Evolutionary conservation across 2,797 vertebrate species (phyloP), one percentile per base, ranked within the genome.

Genomic region (Rhinogobio ventralis): DNA sequence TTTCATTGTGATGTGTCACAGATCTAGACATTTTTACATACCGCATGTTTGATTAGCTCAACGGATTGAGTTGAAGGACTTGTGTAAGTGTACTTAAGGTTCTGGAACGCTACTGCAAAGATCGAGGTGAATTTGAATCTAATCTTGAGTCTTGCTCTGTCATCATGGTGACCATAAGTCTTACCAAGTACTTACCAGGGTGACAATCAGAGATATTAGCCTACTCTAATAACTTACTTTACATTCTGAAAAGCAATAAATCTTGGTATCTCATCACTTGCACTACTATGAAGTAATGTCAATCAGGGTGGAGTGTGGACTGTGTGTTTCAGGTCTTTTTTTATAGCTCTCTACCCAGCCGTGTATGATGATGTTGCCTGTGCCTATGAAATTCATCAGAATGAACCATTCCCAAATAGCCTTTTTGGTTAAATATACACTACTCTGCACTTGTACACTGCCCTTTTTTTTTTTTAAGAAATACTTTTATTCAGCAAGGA

Each of bases 241-340:
- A 57, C 25, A 73, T 62, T 45, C 11, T 33, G 15, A 45, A 19
- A 49, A 36, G 39, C 20, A 19, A 33, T 62, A 71, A 14, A 81
- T 4, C 10, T 20, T 10, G 2, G 1, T 42, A 71, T 81, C n/a
- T 60, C 4, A 46, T 72, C 4, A 11, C 36, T 60, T 72, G n/a
- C 25, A n/a, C 13, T 36, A 46, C 14, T 15, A 11, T 25, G 64
- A 80, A 20, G 17, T 71, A 67, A 42, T 49, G 6, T 66, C 14
- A 62, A 66, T 75, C 57, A 23, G 72, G 72, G 81, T 67, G 57
- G 60, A 75, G 45, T 15, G 23, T n/a, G 30, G 57, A 39, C 17
- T 66, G 14, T 73, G n/a, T 19, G 14, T 69, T 14, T 60, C 17
- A 49, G 19, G 20, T 82, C 25, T 78, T 57, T 78, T 57, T 64